Evolutionary conservation across 2,888 invertebrate species (phyloP), one percentile per base, ranked within the genome.

Genomic region (Scaptomyza reducta): DNA sequence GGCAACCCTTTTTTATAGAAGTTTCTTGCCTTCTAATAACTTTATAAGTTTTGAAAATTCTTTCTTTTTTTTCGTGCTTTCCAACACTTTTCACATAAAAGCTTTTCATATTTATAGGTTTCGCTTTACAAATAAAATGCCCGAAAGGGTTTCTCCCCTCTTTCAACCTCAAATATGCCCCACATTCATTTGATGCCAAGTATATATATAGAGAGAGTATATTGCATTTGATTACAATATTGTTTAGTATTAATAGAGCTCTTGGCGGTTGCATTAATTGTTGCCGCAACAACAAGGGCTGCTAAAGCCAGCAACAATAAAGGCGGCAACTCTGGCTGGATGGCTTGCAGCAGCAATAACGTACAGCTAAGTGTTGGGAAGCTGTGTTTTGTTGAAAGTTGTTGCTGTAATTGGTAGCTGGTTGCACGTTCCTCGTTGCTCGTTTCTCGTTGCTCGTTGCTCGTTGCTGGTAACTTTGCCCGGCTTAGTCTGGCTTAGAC

Each of bases 401-500:
- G 61, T 29, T 47, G 47, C 11, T 31, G 61, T 16, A 47, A 47
- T 44, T 62, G 59, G 45, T 38, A 46, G 62, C 46, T 29, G 6
- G 7, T 25, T 25, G 25, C 25, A 4, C 6, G 7, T 29, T 29
- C 1, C 27, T 29, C n/a, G n/a, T n/a, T n/a, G n/a, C n/a, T n/a
- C n/a, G n/a, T n/a, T n/a, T n/a, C n/a, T n/a, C n/a, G n/a, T n/a
- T n/a, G n/a, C n/a, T n/a, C n/a, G n/a, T n/a, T n/a, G n/a, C n/a
- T n/a, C 27, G 51, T 49, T 40, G 49, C 38, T 47, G 50, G 35
- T 38, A 38, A 53, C 53, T 64, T 63, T 42, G 49, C n/a, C 64
- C 44, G 58, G 75, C 67, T 77, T 65, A 67, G 61, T 60, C 70
- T 50, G 66, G 70, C 70, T 77, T 66, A 75, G 68, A 72, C 47